phyloP scores from a whole-genome alignment of 92 coral and sea anemone genomes.

The Epizoanthus fatuus region DNA sequence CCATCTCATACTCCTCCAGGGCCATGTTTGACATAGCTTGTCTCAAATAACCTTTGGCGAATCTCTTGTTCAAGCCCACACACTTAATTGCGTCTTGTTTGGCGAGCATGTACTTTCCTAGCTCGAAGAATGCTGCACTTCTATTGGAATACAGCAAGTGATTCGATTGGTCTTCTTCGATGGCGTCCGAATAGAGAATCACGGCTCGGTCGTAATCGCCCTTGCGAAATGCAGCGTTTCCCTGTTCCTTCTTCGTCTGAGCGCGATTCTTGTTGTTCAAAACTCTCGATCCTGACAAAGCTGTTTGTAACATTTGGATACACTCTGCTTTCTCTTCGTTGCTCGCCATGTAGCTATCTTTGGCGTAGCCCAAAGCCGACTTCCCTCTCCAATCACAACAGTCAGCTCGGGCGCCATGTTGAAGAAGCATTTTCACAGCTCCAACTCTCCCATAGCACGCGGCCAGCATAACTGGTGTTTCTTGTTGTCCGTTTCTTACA shows the following conservation, averaged over 20 bases:
- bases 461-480: constrained; percentile 27
- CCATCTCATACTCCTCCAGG: constrained; percentile 15
- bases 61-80: constrained; percentile 11
- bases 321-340: constrained; percentile 22
- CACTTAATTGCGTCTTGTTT: constrained; percentile 38
- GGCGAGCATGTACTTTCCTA: constrained; percentile 21
- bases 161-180: constrained; percentile 9
- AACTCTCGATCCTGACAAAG: constrained; percentile 11
- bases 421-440: constrained; percentile 8
- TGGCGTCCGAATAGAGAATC: constrained; percentile 25
- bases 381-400: constrained; percentile 28
- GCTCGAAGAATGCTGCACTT: constrained; percentile 23
- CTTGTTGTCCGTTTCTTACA: constrained; percentile 14
- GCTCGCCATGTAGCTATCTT: background rate
- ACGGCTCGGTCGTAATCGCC: constrained; percentile 1
- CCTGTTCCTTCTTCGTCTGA: constrained; percentile 27
- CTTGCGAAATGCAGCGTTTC: constrained; percentile 34
- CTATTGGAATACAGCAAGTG: constrained; percentile 33
- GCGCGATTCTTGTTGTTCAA: constrained; percentile 19
- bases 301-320: background rate
- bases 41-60: constrained; percentile 28
- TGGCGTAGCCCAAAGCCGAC: constrained; percentile 21
- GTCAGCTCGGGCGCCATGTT: constrained; percentile 25
- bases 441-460: constrained; percentile 14
- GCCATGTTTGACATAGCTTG: constrained; percentile 18